These are phyloP conservation scores for Allygus modestus DNA, from an alignment of 2,888 invertebrate species.

Conservation along the genomic window DNA sequence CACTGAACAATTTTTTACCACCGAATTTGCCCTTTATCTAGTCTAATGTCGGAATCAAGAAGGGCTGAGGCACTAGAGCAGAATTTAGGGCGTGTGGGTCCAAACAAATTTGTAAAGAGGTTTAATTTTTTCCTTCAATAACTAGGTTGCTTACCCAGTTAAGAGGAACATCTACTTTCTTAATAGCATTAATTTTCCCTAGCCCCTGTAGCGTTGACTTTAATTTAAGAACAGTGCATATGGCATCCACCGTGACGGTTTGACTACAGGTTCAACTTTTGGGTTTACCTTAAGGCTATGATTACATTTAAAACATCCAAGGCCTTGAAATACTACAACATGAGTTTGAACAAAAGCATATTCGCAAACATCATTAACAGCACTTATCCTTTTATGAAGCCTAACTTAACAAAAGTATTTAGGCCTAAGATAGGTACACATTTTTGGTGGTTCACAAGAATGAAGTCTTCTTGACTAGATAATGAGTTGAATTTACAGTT, in stretches of 20 bases:
- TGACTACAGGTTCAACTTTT: neutral
- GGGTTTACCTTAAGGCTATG: conserved; percentile 1
- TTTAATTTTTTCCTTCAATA: conserved; percentile 30
- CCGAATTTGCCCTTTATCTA: conserved; percentile 40
- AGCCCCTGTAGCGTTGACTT: neutral
- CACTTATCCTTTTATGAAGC: too few relatives aligned
- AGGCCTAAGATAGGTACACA: conserved; percentile 33
- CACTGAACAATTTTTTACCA: conserved; percentile 38
- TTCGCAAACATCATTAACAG: too few relatives aligned
- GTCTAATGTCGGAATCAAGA: conserved; percentile 36
- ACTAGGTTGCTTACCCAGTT: conserved; percentile 49
- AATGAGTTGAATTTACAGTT: conserved; percentile 18
- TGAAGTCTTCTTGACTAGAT: conserved; percentile 8
- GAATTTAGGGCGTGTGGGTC: conserved; percentile 32
- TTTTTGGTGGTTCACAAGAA: conserved; percentile 13
- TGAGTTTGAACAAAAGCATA: neutral
- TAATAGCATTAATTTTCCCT: neutral
- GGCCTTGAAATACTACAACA: neutral
- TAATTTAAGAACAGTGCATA: conserved; percentile 25
- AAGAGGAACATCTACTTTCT: neutral
- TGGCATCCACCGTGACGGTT: conserved; percentile 22
- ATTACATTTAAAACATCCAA: neutral
- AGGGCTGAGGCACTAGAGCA: conserved; percentile 36
- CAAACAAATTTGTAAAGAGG: conserved; percentile 16
- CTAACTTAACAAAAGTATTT: conserved; percentile 12